Conservation (phyloP, 2,888 invertebrate genomes). For the Rhimphoctona megacephalus region DNA sequence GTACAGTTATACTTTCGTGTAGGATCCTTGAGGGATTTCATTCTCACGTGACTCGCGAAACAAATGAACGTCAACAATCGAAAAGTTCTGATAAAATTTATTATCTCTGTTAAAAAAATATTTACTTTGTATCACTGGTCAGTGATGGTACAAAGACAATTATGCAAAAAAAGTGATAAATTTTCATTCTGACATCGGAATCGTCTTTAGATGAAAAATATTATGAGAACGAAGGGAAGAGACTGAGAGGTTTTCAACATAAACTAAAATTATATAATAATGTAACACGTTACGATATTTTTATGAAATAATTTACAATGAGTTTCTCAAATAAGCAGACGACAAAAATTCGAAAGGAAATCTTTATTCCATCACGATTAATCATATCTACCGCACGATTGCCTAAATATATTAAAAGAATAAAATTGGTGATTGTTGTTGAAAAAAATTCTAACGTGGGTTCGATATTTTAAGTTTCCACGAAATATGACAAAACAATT, state of each 20-base stretch:
- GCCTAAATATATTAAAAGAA: neutral
- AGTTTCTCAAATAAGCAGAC: neutral
- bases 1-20: neutral
- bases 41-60: neutral
- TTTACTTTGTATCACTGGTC: too few relatives aligned
- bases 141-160: neutral
- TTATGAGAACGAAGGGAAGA: neutral
- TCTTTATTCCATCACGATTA: neutral
- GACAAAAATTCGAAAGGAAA: neutral
- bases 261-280: neutral
- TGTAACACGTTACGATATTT: neutral
- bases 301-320: neutral
- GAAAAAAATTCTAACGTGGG: slow-evolving; percentile 6
- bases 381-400: neutral
- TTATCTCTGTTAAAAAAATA: too few relatives aligned
- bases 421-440: neutral
- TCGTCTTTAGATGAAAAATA: neutral
- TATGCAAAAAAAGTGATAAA: neutral
- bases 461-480: neutral
- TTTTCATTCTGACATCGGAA: neutral
- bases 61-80: neutral
- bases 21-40: neutral
- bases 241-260: neutral
- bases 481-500: neutral
- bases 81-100: too few relatives aligned